Evolutionary conservation across 1,140 invertebrate species (phyloP).

Genomic region (Helicoverpa zea): DNA sequence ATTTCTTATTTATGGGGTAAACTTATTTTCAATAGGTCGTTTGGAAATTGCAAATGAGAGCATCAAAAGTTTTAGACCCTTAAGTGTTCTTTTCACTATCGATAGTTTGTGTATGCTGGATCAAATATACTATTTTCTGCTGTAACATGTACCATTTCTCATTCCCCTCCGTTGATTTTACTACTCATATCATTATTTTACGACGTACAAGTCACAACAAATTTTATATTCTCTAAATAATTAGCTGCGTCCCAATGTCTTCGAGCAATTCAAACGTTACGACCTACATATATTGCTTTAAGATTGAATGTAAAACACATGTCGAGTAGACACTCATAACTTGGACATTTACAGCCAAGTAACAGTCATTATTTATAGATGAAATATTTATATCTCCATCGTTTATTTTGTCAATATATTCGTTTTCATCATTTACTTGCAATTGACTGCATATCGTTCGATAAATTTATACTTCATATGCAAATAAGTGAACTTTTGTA

Average conservation of each 20-base stretch:
- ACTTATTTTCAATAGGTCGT: too few species aligned
- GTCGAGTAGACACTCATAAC: conserved; percentile 26
- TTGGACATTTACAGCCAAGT: conserved; percentile 43
- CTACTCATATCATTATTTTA: conserved; percentile 14
- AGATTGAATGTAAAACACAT: conserved; percentile 41
- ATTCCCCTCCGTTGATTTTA: conserved; percentile 3
- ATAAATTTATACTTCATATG: conserved; percentile 33
- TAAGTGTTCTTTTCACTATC: too few species aligned
- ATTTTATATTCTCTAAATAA: conserved; percentile 27
- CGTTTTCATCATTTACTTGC: conserved; percentile 39
- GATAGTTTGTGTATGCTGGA: too few species aligned
- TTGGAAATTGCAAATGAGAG: too few species aligned
- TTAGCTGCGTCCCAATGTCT: conserved; percentile 14
- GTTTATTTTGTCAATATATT: conserved; percentile 37
- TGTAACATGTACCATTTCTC: not conserved
- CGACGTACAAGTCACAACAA: conserved; percentile 33
- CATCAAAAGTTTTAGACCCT: too few species aligned
- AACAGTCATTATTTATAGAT: conserved; percentile 47
- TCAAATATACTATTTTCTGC: not conserved
- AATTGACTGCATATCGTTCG: conserved; percentile 11
- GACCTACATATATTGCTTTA: conserved; percentile 30
- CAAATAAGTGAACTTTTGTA: conserved; percentile 37
- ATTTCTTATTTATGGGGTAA: not conserved
- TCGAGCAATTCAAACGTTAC: conserved; percentile 29
- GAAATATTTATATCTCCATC: conserved; percentile 46